Base-by-base conservation (phyloP, 2,888 invertebrate genomes). In the Drosophila sordidula region DNA sequence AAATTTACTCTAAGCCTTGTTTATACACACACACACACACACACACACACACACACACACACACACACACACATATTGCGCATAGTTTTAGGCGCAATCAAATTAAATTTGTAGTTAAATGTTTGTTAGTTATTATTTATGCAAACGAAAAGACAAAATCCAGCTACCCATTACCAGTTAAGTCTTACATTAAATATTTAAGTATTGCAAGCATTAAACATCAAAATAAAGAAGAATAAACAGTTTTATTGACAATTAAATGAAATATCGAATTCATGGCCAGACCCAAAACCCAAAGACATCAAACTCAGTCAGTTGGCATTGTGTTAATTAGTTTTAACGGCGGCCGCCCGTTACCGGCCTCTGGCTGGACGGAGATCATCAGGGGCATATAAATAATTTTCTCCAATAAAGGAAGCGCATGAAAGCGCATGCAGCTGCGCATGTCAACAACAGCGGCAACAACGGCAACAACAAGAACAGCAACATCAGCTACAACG, bases 341-440 rank as follows among this genome's bases (percentile, higher is more conserved):
- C 67, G 16, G 36, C 25, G 16, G 50, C 57, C 49, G 70, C 75
- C 70, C 54, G 62, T 69, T 82, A 70, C 62, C 59, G 56, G 22
- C 50, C 61, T 34, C 41, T 11, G 32, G n/a, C 41, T 55, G 46
- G 26, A 22, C 55, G 46, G 41, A 65, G 75, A 70, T 71, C 71
- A 71, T 72, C 80, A 75, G 80, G 64, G 69, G 87, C 75, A 87
- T 68, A 87, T 81, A 84, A 89, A 87, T 75, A 74, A 86, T 88
- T 88, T 88, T 83, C 78, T 78, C 89, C 87, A 77, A 86, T 88
- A 77, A 86, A 88, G 89, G 87, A 83, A 81, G 80, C 78, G 79
- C 89, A 83, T 69, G 75, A 83, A 90, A 89, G 89, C 87, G 79
- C 81, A 89, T 84, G 83, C 90, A 90, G 90, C 90, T 90, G 89